Base-by-base conservation (phyloP, 2,888 invertebrate species). In the Nesidiocoris tenuis region DNA sequence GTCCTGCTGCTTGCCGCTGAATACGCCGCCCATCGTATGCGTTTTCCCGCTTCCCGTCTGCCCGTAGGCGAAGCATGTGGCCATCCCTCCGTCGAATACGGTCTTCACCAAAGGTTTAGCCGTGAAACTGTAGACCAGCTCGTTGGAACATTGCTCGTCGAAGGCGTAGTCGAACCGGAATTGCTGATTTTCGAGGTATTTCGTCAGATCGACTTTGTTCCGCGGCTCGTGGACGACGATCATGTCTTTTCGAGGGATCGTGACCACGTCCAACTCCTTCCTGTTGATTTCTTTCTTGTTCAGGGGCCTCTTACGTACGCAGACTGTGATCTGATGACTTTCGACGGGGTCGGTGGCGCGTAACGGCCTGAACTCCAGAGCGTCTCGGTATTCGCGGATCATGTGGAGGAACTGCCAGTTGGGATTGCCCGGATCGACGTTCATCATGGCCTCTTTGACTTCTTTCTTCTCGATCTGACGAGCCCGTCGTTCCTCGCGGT, bases 41-140 rank as follows among this genome's bases (percentile, higher is more conserved):
- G 98, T 90, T 87, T 99, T 93, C 83, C 97, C 90, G 82, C 95
- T 95, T 64, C 98, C 99, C 0, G 98, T 99, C 86, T 99, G 99
- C 74, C 99, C 99, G 84, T 99, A 99, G 2, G 99, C 98, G 86
- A 99, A 99, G 84, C 99, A 99, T 24, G 99, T 99, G 23, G 99
- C 98, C 93, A 98, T 98, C 59, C 98, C 98, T 77, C 96, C 95
- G 80, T 99, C 98, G 86, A 99, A 99, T 83, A 99, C 94, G 75
- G 97, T 97, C 85, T 95, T 93, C 74, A 99, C 96, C 81, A 99
- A 86, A 9, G 98, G 98, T 85, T 96, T 95, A 56, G 98, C 98
- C 78, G 98, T 97, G 84, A 96, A 98, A 92, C 93, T 96, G 86
- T 99, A 99, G 80, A 99, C 97, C 83, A 96, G 89, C 85, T 97